phyloP scores from a whole-genome alignment of 2,113 vertebrate species.

The Megaceryle maxima region DNA sequence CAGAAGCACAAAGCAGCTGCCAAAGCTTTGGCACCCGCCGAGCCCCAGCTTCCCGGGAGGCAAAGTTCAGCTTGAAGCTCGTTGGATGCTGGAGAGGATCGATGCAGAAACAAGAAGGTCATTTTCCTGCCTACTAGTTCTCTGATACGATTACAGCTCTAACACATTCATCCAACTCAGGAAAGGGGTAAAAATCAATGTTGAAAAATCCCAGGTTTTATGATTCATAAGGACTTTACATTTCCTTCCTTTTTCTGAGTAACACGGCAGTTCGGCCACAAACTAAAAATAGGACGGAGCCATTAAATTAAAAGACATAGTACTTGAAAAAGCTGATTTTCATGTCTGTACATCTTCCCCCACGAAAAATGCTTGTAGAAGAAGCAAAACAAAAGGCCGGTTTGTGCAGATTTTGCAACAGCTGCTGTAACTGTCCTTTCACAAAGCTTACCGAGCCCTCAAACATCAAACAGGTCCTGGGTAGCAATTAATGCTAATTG shows the following conservation, averaged over 20 bases:
- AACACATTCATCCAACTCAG: fast-evolving
- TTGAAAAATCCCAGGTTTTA: background rate
- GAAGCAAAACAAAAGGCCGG: background rate
- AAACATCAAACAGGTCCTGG: background rate
- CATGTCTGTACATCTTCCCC: fast-evolving
- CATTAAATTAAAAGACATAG: fast-evolving
- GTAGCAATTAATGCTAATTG: conserved; percentile 51
- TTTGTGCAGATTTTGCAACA: background rate
- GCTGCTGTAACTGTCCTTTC: conserved; percentile 3
- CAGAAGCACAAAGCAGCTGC: background rate
- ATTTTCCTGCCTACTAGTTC: background rate
- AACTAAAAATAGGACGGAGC: fast-evolving
- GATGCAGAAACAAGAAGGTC: background rate
- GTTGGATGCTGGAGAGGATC: fast-evolving
- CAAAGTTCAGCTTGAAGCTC: background rate
- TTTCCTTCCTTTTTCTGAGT: background rate
- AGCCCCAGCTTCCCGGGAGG: background rate
- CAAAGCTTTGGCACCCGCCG: background rate
- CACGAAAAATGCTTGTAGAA: background rate
- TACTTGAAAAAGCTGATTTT: background rate
- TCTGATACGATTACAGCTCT: background rate
- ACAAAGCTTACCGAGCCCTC: background rate
- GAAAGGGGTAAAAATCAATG: background rate
- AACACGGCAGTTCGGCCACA: background rate
- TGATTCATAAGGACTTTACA: background rate